phyloP scores from a whole-genome alignment of 2,888 invertebrate genomes.

The Exocentrus adspersus region DNA sequence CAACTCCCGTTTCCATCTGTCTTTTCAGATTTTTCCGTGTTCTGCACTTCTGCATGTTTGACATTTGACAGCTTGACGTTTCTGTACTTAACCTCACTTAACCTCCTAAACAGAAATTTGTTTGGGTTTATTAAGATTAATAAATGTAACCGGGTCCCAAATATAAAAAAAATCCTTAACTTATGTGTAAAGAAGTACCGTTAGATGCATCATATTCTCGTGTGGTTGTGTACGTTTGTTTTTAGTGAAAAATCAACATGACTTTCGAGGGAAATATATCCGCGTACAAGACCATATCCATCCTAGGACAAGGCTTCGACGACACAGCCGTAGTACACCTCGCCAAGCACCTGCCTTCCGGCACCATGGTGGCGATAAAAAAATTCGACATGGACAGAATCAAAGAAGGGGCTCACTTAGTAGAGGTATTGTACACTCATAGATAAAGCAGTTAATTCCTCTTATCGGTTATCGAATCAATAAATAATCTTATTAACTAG shows the following conservation, averaged over 20 bases:
- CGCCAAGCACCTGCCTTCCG: conserved; percentile 73
- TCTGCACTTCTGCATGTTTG: too few species aligned
- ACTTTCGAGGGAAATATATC: conserved; percentile 67
- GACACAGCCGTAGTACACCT: conserved; percentile 77
- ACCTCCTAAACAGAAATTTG: too few species aligned
- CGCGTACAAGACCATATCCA: conserved; percentile 75
- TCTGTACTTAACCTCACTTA: too few species aligned
- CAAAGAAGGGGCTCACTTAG: conserved; percentile 70
- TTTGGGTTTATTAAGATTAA: too few species aligned
- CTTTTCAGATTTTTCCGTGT: too few species aligned
- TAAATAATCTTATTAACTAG: background rate
- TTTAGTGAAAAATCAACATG: conserved; percentile 15
- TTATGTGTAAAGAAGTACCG: too few species aligned
- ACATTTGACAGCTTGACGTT: too few species aligned
- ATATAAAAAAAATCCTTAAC: too few species aligned
- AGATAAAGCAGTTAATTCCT: background rate
- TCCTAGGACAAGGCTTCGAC: conserved; percentile 76
- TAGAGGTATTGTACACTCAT: conserved; percentile 62
- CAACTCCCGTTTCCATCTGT: too few species aligned
- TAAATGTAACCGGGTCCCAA: too few species aligned
- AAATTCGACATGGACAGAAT: conserved; percentile 80
- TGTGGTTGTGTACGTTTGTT: conserved; percentile 10
- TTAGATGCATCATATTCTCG: background rate
- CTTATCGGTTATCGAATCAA: background rate
- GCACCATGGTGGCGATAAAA: conserved; percentile 77